Percentiles rank a stretch among this genome's conserved stretches.
These are phyloP conservation scores for Ailuropoda melanoleuca DNA, from an alignment of 2,113 vertebrate species.

Conservation along the genomic window DNA sequence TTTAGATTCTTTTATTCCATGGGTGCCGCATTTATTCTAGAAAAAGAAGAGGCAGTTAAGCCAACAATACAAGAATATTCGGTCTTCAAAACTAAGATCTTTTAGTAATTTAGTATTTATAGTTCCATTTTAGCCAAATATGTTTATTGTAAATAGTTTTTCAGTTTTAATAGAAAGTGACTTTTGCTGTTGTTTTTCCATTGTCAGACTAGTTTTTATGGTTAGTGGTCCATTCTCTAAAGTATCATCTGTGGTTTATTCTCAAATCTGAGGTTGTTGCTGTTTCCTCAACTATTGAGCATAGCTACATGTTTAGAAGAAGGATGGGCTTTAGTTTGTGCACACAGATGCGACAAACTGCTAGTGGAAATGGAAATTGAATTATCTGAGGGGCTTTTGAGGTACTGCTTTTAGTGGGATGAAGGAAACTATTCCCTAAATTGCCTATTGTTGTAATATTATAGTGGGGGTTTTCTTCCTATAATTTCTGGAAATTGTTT, in stretches of 20 bases:
- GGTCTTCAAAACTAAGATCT: neutral
- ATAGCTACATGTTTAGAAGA: neutral
- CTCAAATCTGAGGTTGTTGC: neutral
- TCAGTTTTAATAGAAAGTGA: neutral
- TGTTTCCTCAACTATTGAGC: neutral
- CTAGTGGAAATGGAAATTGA: neutral
- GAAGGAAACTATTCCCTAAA: neutral
- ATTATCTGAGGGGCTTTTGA: neutral
- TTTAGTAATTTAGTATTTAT: neutral
- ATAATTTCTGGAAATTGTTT: neutral
- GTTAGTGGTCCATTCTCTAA: neutral
- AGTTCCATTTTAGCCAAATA: neutral
- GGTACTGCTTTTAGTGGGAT: neutral
- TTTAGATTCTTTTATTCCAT: slow-evolving; percentile 35
- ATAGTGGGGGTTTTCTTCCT: neutral
- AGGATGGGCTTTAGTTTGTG: neutral
- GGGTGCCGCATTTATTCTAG: neutral
- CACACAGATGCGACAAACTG: neutral
- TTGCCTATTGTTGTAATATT: neutral
- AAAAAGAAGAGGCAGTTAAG: neutral
- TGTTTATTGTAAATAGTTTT: neutral
- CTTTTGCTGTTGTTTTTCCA: neutral
- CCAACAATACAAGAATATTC: neutral
- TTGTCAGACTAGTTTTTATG: neutral
- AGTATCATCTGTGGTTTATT: neutral